Base-by-base conservation (phyloP, 1,140 invertebrate genomes). In the Drosophila nasuta region DNA sequence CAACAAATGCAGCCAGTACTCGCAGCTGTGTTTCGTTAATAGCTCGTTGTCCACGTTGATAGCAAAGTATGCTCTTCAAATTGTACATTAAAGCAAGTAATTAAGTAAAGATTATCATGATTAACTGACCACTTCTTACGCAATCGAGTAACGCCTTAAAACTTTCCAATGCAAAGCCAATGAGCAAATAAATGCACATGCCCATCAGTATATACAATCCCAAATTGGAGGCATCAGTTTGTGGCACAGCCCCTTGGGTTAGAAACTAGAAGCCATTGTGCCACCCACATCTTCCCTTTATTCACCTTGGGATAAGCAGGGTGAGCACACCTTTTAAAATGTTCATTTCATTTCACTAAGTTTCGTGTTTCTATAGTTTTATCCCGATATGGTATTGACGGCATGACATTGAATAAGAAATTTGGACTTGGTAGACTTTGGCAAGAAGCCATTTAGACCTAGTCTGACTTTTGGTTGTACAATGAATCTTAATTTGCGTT, bases 351-450 rank as follows among this genome's bases (percentile, higher is more conserved):
- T 20, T 20, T 20, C 20, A 20, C 20, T 20, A 20, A 20, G 20
- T 20, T 3, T 20, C 17, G 33, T 35, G 49, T n/a, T 8, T 1
- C 10, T 56, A 15, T 20, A 92, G 85, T 97, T 99, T 85, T 99
- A 98, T 93, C 97, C 97, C 0, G 95, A 98, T 54, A 95, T 97
- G 93, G 92, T 95, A 15, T 93, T 96, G 95, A 98, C n/a, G 97
- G 98, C 4, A 94, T 99, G 93, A 96, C 94, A 63, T 91, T 99
- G 13, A 97, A 99, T 92, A 91, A 95, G 62, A 1, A 17, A 1
- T 17, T 17, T 17, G 15, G 93, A 98, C 78, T 99, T 99, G 98
- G 98, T 43, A 98, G 98, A 43, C 98, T 99, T 93, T 99, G 98
- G 20, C 2, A 20, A 20, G 2, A 3, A 3, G 20, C 20, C 20